phyloP scores from a whole-genome alignment of 35 echinoderm and acorn worm genomes.

The Ophioderma brevispina region DNA sequence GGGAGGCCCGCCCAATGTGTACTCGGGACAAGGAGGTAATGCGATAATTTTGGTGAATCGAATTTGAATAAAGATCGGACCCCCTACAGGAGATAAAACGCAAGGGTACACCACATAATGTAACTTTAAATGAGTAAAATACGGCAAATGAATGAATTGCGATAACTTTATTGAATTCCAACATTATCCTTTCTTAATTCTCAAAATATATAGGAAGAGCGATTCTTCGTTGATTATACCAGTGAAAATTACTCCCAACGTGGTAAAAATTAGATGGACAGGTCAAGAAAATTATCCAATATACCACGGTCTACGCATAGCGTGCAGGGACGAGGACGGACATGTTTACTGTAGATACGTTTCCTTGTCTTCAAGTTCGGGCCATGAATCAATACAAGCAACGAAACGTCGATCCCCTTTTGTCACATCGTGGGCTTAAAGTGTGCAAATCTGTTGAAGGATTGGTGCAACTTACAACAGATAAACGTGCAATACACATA shows the following conservation, averaged over 20 bases:
- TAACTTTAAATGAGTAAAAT: too few species aligned
- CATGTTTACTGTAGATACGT: background rate
- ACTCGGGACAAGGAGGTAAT: too few species aligned
- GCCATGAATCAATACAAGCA: background rate
- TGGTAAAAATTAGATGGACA: background rate
- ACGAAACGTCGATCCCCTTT: background rate
- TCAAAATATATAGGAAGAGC: too few species aligned
- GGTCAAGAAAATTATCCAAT: background rate
- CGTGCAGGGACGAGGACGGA: background rate
- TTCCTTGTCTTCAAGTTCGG: background rate
- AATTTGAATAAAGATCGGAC: too few species aligned
- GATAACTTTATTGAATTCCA: too few species aligned
- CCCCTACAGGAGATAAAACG: too few species aligned
- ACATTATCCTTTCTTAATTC: too few species aligned
- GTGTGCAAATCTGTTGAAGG: background rate
- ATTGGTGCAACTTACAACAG: background rate
- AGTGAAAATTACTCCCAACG: background rate
- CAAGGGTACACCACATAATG: too few species aligned
- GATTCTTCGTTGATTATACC: background rate
- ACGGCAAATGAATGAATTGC: too few species aligned
- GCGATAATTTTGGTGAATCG: too few species aligned
- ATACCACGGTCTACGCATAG: background rate
- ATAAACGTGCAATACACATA: background rate
- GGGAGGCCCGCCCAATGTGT: too few species aligned
- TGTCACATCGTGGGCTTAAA: background rate